These are phyloP conservation scores for Stegodyphus dumicola DNA, from an alignment of 1,140 invertebrate genomes.

Conservation along the genomic window DNA sequence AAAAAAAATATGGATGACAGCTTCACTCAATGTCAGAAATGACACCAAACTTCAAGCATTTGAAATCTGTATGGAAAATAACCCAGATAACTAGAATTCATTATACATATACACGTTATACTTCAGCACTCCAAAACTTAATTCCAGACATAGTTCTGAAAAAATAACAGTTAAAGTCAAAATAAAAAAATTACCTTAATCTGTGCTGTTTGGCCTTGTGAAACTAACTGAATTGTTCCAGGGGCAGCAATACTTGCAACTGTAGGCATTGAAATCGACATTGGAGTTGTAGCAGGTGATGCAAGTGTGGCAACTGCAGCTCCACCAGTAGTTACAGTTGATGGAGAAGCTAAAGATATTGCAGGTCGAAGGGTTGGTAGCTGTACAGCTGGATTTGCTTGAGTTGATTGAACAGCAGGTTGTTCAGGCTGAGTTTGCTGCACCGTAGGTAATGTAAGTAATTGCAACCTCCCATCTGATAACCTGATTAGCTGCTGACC, in stretches of 20 bases:
- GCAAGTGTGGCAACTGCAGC: slow-evolving; percentile 39
- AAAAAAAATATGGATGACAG: no score
- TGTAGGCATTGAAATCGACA: slow-evolving; percentile 43
- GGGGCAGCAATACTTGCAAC: slow-evolving; percentile 29
- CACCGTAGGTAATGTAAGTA: slow-evolving; percentile 75
- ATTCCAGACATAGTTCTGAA: no score
- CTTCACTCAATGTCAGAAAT: no score
- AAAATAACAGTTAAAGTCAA: no score
- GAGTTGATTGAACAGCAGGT: slow-evolving; percentile 65
- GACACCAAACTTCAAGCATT: no score
- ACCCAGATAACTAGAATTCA: no score
- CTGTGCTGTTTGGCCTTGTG: slow-evolving; percentile 53
- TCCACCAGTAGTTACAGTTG: slow-evolving; percentile 17
- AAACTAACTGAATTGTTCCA: slow-evolving; percentile 56
- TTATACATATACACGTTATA: no score
- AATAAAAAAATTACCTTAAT: slow-evolving; percentile 33
- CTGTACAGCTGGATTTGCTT: slow-evolving; percentile 59
- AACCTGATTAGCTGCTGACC: slow-evolving; percentile 93
- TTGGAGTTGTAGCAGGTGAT: slow-evolving; percentile 20
- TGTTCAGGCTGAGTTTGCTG: slow-evolving; percentile 65
- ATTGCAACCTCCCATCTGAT: slow-evolving; percentile 92
- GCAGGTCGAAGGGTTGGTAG: slow-evolving; percentile 60
- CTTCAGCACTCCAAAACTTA: no score
- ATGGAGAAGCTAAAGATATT: slow-evolving; percentile 42
- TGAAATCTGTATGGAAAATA: no score